These are phyloP conservation scores for Sitobion miscanthi DNA, from an alignment of 1,140 invertebrate genomes.

Conservation along the genomic window DNA sequence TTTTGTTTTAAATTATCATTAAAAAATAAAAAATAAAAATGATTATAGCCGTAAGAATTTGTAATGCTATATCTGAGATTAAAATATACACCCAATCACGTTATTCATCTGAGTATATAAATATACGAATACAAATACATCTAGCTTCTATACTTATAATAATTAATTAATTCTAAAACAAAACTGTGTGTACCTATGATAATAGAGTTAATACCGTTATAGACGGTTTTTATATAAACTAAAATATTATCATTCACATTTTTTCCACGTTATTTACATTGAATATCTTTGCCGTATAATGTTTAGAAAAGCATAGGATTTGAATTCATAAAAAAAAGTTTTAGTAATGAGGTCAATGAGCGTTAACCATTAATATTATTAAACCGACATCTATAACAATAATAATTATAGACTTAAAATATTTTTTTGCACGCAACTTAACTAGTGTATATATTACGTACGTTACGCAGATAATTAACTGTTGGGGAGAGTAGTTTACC, in stretches of 20 bases:
- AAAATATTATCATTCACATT: background rate
- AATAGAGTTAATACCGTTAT: background rate
- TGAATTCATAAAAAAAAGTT: slow-evolving; percentile 23
- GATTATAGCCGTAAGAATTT: background rate
- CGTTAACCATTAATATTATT: slow-evolving; percentile 46
- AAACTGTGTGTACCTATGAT: background rate
- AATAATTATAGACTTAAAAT: slow-evolving; percentile 42
- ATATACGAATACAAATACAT: background rate
- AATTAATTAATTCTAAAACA: background rate
- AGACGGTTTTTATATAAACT: background rate
- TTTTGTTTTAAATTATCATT: background rate
- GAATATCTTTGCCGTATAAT: background rate
- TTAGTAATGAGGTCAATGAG: slow-evolving; percentile 27
- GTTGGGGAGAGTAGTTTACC: background rate
- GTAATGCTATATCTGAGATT: background rate
- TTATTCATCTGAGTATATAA: background rate
- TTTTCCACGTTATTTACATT: background rate
- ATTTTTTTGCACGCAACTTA: slow-evolving; percentile 40
- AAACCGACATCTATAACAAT: slow-evolving; percentile 30
- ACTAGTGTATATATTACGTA: background rate
- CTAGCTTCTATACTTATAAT: background rate
- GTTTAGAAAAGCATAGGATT: background rate
- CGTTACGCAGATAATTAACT: slow-evolving; percentile 9
- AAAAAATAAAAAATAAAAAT: background rate
- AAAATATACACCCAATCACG: background rate